phyloP scores from a whole-genome alignment of 2,888 invertebrate genomes.

The Erannis defoliaria region DNA sequence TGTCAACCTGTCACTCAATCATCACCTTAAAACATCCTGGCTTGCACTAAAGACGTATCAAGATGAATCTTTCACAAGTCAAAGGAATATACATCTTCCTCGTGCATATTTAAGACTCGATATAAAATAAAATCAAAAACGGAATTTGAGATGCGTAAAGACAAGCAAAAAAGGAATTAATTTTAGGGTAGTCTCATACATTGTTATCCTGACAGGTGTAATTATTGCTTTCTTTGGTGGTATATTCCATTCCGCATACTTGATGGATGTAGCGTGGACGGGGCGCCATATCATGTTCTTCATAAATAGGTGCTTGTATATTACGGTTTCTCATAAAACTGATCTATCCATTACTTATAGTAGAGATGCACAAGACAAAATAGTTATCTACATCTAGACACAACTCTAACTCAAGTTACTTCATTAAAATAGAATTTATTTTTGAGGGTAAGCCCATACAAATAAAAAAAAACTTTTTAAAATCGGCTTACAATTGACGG shows the following conservation, averaged over 20 bases:
- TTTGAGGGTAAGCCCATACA: no score
- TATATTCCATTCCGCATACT: not conserved
- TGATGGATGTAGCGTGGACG: conserved; percentile 8
- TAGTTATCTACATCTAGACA: no score
- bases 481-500: no score
- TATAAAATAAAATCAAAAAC: conserved; percentile 8
- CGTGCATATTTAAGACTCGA: not conserved
- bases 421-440: no score
- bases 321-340: not conserved
- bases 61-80: conserved; percentile 6
- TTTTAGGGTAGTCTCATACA: conserved; percentile 22
- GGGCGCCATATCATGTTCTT: conserved; percentile 2
- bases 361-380: not conserved
- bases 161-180: conserved; percentile 24
- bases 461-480: no score
- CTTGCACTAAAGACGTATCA: conserved; percentile 23
- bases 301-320: not conserved
- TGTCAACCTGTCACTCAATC: conserved; percentile 67
- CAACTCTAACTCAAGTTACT: no score
- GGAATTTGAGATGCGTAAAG: conserved; percentile 10
- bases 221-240: conserved; percentile 23
- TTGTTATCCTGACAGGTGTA: conserved; percentile 29
- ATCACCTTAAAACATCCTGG: conserved; percentile 52
- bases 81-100: conserved; percentile 10
- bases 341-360: not conserved